phyloP scores from a whole-genome alignment of 2,113 vertebrate genomes.

The Mastomys coucha region DNA sequence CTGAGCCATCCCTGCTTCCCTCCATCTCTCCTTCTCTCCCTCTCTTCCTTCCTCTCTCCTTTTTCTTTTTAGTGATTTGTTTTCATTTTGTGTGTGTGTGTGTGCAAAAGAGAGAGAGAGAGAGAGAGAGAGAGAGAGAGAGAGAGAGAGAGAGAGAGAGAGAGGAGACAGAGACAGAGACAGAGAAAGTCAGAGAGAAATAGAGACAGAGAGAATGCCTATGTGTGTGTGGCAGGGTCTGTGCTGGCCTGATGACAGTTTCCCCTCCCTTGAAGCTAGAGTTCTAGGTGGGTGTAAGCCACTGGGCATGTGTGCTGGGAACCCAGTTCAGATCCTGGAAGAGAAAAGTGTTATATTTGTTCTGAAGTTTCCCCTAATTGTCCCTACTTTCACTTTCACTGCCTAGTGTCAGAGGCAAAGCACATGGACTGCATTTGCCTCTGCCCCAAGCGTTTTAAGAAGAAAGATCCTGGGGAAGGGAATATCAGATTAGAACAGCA shows the following conservation, averaged over 20 bases:
- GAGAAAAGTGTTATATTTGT: background rate
- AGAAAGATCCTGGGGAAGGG: background rate
- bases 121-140: no score
- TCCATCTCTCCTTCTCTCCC: fast-evolving
- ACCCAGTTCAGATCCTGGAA: background rate
- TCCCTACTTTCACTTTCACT: constrained; percentile 55
- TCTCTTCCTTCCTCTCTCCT: background rate
- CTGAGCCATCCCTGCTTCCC: background rate
- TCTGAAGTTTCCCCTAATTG: background rate
- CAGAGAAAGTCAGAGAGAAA: no score
- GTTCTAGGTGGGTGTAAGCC: background rate
- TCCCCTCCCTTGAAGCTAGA: background rate
- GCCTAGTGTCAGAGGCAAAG: background rate
- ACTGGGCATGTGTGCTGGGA: background rate
- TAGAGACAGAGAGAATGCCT: no score
- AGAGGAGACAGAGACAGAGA: no score
- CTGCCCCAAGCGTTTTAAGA: constrained; percentile 43
- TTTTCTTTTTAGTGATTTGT: background rate
- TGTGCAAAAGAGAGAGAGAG: background rate
- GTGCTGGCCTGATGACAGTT: background rate
- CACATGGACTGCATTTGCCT: background rate
- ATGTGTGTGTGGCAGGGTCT: background rate
- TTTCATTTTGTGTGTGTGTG: background rate
- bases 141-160: no score
- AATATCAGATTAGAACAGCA: background rate